Percentiles rank a stretch among this genome's conserved stretches.
Evolutionary conservation across 2,888 invertebrate species (phyloP).

Genomic region (Petrolisthes manimaculis): DNA sequence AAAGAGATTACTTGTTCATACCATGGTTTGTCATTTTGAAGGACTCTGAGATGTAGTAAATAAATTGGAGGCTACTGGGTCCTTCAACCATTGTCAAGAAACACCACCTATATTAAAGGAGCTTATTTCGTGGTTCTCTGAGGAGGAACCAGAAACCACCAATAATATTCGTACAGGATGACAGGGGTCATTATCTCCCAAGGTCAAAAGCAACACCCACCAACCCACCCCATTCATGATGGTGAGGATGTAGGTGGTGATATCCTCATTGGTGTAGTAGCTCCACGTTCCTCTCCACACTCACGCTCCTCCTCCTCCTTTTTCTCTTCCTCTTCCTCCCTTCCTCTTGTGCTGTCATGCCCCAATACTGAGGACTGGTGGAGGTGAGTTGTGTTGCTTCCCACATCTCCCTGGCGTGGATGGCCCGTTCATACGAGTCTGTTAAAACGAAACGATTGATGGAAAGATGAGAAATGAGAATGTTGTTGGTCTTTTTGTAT

Average conservation of each 20-base stretch:
- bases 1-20: no score
- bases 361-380: no score
- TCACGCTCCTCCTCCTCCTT: constrained; percentile 74
- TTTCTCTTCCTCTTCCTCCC: constrained; percentile 63
- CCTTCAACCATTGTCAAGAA: no score
- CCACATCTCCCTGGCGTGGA: constrained; percentile 31
- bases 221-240: constrained; percentile 90
- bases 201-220: no score
- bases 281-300: constrained; percentile 87
- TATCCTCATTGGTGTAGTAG: constrained; percentile 80
- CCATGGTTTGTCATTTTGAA: background rate
- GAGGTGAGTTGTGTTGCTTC: constrained; percentile 11
- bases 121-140: no score
- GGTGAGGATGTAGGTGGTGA: constrained; percentile 84
- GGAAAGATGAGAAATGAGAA: no score
- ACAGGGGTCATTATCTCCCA: background rate
- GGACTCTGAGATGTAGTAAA: no score
- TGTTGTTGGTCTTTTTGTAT: no score
- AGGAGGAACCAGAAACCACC: no score
- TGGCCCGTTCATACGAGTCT: constrained; percentile 36
- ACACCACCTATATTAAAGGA: no score
- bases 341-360: background rate
- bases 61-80: no score
- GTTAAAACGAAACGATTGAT: no score
- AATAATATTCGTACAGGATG: background rate